Base-by-base conservation (phyloP, 2,113 vertebrate species). In the Marmota monax region DNA sequence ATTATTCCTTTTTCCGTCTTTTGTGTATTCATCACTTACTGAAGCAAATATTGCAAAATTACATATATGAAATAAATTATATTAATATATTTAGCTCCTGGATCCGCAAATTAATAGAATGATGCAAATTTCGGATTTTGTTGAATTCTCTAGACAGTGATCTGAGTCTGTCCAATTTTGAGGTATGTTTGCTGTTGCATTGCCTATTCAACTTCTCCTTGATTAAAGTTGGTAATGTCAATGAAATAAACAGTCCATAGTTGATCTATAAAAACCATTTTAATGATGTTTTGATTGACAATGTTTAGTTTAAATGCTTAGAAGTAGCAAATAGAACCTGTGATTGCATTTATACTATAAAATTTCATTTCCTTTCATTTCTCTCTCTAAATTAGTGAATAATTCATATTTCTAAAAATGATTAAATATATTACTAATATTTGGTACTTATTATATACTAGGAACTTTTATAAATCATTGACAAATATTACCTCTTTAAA, bases 81-180 rank as follows among this genome's bases (percentile, higher is more conserved):
- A 39, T 70, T 77, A 89, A 92, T 85, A 85, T 92, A 80, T 89
- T 83, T 96, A 48, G 78, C 37, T 82, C n/a, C n/a, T 92, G 70
- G 22, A 4, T 96, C 51, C 16, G 53, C 78, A 22, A 94, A 56
- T 78, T 77, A 95, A 61, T 76, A 77, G 39, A 74, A 39, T 69
- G 37, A 58, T 97, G 5, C 45, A 84, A 84, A 76, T 51, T 63
- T 92, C 56, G 37, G n/a, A 73, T 23, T 63, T 72, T 87, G 39
- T 63, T 74, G 34, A 72, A 78, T 90, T 91, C 12, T 17, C 6
- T 14, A 82, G 37, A 34, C 16, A 82, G 8, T 80, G n/a, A 80
- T 63, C 51, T 25, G 27, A 93, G 32, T 16, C 65, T 92, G 34
- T 82, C n/a, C 22, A 83, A 4, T 91, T 78, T 90, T 20, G 39